Evolutionary conservation across 2,888 invertebrate species (phyloP), one percentile per base, ranked within the genome.

Genomic region (Brassicogethes aeneus): DNA sequence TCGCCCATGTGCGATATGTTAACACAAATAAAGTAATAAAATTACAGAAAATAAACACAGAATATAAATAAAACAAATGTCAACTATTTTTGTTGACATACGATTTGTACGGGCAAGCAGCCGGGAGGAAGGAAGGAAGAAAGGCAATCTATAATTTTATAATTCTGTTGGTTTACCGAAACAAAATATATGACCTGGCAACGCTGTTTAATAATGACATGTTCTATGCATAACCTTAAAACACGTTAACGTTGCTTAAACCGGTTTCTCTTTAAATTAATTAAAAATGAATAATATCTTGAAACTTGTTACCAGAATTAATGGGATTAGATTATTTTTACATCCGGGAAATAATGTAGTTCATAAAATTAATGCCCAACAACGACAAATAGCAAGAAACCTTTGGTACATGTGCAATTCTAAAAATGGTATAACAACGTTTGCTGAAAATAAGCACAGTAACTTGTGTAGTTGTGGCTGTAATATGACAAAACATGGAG

Each of bases 401-500:
- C 69, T 85, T 57, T 85, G 84, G 84, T 80, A 82, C 74, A 78
- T 83, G 79, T 80, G 72, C 51, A 72, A 70, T 50, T 64, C 58
- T 42, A 63, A 62, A 39, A 59, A 56, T 42, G 60, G 64, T 39
- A 52, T 55, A 31, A 43, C 46, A 31, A 43, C 46, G 29, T 47
- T 57, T 15, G 66, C 77, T 13, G 71, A 73, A 47, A 43, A 41
- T n/a, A 75, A 74, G 44, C 77, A 78, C 51, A 77, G 75, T 55
- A 70, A 77, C 50, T 69, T 76, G 30, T 85, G 84, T 61, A 73
- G 74, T 48, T 86, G 84, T 52, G 82, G 82, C 15, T 85, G 82
- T 60, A 48, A 50, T 15, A 77, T 43, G 36, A 48, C 75, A 17
- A 70, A 72, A 13, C 74, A 76, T 56, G 70, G 71, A 29, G 64